phyloP scores from a whole-genome alignment of 2,797 vertebrate species.

The Labeo calbasu region DNA sequence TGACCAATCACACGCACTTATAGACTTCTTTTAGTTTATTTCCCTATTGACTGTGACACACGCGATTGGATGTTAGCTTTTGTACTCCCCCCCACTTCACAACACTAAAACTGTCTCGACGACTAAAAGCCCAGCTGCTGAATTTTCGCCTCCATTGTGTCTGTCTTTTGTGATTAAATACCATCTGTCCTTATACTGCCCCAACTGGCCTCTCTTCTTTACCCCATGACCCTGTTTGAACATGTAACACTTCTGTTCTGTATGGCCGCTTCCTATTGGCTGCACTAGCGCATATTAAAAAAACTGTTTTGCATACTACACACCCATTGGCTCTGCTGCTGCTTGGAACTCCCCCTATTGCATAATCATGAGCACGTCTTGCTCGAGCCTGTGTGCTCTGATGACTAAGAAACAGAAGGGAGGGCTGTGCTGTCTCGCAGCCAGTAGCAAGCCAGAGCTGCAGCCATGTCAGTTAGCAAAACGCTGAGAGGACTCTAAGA shows the following conservation, averaged over 20 bases:
- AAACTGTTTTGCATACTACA: conserved; percentile 38
- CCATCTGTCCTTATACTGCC: conserved; percentile 74
- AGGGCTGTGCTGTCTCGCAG: conserved; percentile 76
- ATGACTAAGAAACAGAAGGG: conserved; percentile 76
- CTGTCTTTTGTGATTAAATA: conserved; percentile 78
- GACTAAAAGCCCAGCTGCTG: conserved; percentile 72
- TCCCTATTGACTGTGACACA: conserved; percentile 9
- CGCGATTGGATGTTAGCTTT: conserved; percentile 23
- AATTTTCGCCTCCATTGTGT: conserved; percentile 70
- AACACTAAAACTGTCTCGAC: conserved; percentile 32
- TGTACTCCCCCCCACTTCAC: conserved; percentile 9
- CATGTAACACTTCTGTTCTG: conserved; percentile 64
- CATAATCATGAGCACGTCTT: conserved; percentile 58
- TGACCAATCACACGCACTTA: background rate
- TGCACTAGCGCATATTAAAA: conserved; percentile 59
- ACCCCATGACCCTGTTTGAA: conserved; percentile 65
- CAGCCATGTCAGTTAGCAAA: conserved; percentile 89
- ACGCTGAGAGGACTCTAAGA: conserved; percentile 84
- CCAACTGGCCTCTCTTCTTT: conserved; percentile 58
- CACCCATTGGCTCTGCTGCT: conserved; percentile 74
- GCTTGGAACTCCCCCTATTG: conserved; percentile 43
- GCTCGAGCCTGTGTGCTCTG: conserved; percentile 64
- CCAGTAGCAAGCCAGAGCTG: conserved; percentile 76
- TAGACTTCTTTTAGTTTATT: conserved; percentile 27
- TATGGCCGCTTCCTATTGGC: conserved; percentile 66